Base-by-base conservation (phyloP, 2,888 invertebrate species). In the Meta bourneti region DNA sequence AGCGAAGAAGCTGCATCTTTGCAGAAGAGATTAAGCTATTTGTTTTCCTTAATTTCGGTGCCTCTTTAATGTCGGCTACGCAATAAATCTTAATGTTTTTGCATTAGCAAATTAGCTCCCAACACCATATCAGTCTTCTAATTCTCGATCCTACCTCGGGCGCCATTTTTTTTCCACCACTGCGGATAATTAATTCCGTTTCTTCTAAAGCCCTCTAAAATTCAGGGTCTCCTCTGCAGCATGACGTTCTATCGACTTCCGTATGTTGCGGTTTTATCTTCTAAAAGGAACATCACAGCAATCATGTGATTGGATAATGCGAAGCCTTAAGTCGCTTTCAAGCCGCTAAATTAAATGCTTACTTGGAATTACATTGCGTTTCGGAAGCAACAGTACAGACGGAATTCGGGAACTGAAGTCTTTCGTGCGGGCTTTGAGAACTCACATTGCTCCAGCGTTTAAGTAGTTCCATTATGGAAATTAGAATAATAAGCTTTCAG, bases 11-110 rank as follows among this genome's bases (percentile, higher is more conserved):
- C 61, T 16, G 16, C 61, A 61, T 34, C 78, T 78, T 51, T 19
- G 52, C 19, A 19, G 9, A 52, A 11, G 52, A 78, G 52, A 78
- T 78, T 52, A 78, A 20, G 78, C 52, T 51, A 78, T 78, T 78
- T 78, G 52, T 78, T 51, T 78, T 20, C 20, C 19, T 51, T 78
- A 49, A 52, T 52, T 19, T 19, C 9, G 9, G 78, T n/a, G 19
- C n/a, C 52, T 49, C 20, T 49, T 52, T 84, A 84, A 84, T 75
- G 84, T 51, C 34, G 74, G 19, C 54, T 20, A 16, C 52, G 75
- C 84, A 84, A 84, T 84, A 84, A 84, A 84, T 84, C 84, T 84
- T 75, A 84, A 84, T 84, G 74, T 84, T 84, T 75, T 84, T 74
- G 51, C 75, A 84, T 84, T 84, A 84, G 52, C 54, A 75, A 84